Evolutionary conservation across 2,797 vertebrate genomes (phyloP), one percentile per base, ranked within the genome.

Genomic region (Protonibea diacanthus): DNA sequence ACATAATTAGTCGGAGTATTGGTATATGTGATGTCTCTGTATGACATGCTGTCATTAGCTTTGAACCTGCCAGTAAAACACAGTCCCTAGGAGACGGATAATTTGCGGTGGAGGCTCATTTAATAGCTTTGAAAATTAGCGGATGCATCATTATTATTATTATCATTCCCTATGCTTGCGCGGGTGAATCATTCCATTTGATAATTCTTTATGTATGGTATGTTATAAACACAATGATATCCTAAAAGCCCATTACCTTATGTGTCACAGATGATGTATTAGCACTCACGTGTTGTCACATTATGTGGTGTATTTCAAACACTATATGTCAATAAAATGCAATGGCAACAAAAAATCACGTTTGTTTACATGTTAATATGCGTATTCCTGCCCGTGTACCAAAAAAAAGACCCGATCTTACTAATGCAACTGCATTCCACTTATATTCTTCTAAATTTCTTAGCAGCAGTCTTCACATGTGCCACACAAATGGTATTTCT

Each of bases 71-170:
- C 81, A 84, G 74, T 86, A 77, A 63, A 89, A 71, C 67, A 47
- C n/a, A 18, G 18, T 38, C 71, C 85, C 53, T 72, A 47, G 56
- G 84, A 91, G 83, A 72, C 61, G 74, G 74, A 55, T 84, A 76
- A 89, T 90, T 84, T 86, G 83, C 77, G 67, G 60, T 72, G 38
- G 51, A 80, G 78, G 81, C 83, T 80, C 21, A 77, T 82, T 92
- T 90, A 90, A 88, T 89, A 75, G 83, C 70, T 90, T 82, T 82
- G 53, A 69, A 89, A 91, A 94, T 94, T 88, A 91, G 82, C 52
- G 56, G 49, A 66, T 75, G 80, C 40, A 72, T 82, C 51, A 59
- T 82, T 57, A 62, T 86, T 42, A 82, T 78, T 77, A 61, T 78
- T 69, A 70, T 73, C 74, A 82, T 81, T 83, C 70, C 33, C 67